These are phyloP conservation scores for Setophaga petechia DNA, from an alignment of 2,113 vertebrate species.

Conservation along the genomic window DNA sequence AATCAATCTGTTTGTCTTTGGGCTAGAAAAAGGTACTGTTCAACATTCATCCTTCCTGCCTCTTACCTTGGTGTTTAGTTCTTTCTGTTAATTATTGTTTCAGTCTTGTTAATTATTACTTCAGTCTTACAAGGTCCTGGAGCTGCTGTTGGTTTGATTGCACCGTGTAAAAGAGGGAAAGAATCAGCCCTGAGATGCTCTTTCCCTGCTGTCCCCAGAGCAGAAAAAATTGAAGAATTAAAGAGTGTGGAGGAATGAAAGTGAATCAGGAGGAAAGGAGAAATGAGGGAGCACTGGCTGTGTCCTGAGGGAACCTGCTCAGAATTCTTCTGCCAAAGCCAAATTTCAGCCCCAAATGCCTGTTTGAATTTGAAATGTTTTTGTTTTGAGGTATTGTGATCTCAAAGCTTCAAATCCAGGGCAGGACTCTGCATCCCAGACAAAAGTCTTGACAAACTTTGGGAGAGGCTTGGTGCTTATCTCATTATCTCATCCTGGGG, in stretches of 20 bases:
- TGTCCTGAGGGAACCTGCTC: neutral
- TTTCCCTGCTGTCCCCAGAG: neutral
- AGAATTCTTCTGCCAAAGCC: neutral
- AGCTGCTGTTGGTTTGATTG: neutral
- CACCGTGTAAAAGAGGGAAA: neutral
- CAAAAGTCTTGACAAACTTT: neutral
- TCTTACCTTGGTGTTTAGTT: neutral
- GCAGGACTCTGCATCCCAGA: neutral
- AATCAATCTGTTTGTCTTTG: constrained; percentile 7
- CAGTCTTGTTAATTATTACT: neutral
- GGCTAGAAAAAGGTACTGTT: neutral
- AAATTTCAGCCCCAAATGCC: neutral
- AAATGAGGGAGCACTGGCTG: neutral
- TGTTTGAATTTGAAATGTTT: neutral
- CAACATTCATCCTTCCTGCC: neutral
- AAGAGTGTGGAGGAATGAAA: neutral
- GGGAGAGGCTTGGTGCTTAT: accelerated
- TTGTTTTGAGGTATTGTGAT: neutral
- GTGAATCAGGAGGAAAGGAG: neutral
- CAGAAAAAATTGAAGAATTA: neutral
- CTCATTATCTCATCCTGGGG: neutral
- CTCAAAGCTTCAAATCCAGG: neutral
- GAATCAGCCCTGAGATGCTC: neutral
- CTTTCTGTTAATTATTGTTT: neutral
- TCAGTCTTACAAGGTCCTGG: neutral